These are phyloP conservation scores for Seira sanloemensis DNA, from an alignment of 2,888 invertebrate species.

Conservation along the genomic window DNA sequence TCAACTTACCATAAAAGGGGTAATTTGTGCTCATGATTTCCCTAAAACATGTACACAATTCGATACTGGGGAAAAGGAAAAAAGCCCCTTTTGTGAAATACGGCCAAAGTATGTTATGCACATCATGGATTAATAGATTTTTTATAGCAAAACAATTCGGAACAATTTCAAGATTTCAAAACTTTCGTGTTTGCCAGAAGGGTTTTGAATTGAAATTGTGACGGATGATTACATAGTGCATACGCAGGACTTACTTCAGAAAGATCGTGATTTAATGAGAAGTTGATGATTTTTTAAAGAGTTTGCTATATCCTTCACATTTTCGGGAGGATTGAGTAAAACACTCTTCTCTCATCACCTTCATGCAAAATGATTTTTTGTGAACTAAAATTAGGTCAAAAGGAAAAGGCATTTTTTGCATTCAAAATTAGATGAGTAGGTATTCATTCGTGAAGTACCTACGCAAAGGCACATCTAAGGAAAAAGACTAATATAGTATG, in stretches of 20 bases:
- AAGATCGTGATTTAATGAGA: too few relatives aligned
- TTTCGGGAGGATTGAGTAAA: slow-evolving; percentile 15
- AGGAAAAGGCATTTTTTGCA: slow-evolving; percentile 47
- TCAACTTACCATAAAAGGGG: not conserved
- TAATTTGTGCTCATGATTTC: not conserved
- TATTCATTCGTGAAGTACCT: not conserved
- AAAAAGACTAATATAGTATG: too few relatives aligned
- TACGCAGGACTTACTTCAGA: too few relatives aligned
- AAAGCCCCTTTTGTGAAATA: too few relatives aligned
- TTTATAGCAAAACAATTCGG: not conserved
- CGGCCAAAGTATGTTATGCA: too few relatives aligned
- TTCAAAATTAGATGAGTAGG: not conserved
- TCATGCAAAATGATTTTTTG: not conserved
- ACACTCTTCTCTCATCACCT: not conserved
- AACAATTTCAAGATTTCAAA: not conserved
- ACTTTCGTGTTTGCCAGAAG: not conserved
- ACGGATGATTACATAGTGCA: too few relatives aligned
- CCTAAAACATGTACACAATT: too few relatives aligned
- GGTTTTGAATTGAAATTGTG: not conserved
- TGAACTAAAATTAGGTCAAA: slow-evolving; percentile 58
- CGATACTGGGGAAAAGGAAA: too few relatives aligned
- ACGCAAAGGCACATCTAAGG: not conserved
- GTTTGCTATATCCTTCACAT: too few relatives aligned
- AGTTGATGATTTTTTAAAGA: too few relatives aligned
- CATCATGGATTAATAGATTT: not conserved